These are phyloP conservation scores for Polymixis flavicincta DNA, from an alignment of 2,888 invertebrate species.

Conservation along the genomic window DNA sequence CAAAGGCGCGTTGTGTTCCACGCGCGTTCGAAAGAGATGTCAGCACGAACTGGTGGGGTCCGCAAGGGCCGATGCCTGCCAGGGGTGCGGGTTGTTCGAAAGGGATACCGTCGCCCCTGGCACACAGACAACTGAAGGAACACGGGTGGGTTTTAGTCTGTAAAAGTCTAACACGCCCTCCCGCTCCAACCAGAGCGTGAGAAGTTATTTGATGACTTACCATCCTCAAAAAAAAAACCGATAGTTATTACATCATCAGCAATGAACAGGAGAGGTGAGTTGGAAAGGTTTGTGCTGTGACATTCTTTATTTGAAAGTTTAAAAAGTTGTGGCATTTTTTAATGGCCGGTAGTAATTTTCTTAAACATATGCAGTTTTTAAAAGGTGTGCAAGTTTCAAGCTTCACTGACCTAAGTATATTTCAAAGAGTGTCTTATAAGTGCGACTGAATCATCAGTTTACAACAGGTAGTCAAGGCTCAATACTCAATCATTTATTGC, in stretches of 20 bases:
- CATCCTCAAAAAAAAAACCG: too few relatives aligned
- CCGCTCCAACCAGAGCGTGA: too few relatives aligned
- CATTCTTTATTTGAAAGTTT: conserved; percentile 9
- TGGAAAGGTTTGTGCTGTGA: not conserved
- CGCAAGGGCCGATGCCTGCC: too few relatives aligned
- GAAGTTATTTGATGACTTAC: too few relatives aligned
- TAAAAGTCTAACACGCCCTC: too few relatives aligned
- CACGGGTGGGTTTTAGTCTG: too few relatives aligned
- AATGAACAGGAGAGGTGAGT: conserved; percentile 1
- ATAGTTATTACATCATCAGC: conserved; percentile 36
- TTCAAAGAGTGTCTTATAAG: not conserved
- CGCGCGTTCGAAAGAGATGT: too few relatives aligned
- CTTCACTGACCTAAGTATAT: not conserved
- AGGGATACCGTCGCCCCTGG: too few relatives aligned
- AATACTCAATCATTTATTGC: not conserved
- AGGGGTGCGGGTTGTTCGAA: too few relatives aligned
- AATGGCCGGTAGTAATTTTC: not conserved
- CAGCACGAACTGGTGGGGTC: too few relatives aligned
- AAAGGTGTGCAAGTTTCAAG: not conserved
- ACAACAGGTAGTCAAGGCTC: not conserved
- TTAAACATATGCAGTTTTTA: not conserved
- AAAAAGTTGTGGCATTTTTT: not conserved
- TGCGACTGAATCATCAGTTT: not conserved
- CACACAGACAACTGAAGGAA: too few relatives aligned
- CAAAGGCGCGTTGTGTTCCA: too few relatives aligned